These are phyloP conservation scores for Varanus salvator DNA, from an alignment of 2,113 vertebrate genomes.

Conservation along the genomic window DNA sequence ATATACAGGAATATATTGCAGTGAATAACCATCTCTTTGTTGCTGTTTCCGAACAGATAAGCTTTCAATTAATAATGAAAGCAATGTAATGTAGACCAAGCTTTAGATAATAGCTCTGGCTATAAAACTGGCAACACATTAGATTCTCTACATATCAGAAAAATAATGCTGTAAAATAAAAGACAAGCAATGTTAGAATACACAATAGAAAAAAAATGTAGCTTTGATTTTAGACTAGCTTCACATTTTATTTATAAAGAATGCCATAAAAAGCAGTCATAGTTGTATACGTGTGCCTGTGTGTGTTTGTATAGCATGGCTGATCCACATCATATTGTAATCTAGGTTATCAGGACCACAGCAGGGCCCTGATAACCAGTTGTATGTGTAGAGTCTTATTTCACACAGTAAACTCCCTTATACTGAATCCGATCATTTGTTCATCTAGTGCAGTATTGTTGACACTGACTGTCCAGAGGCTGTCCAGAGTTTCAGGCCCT, in stretches of 20 bases:
- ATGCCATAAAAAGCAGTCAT: background rate
- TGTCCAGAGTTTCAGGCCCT: too few species aligned
- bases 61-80: background rate
- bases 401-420: too few species aligned
- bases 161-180: slow-evolving; percentile 6
- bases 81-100: slow-evolving; percentile 1
- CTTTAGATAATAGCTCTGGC: slow-evolving; percentile 2
- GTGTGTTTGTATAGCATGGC: too few species aligned
- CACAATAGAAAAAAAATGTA: background rate
- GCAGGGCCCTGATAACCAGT: background rate
- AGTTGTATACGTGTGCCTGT: background rate
- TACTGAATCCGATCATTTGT: too few species aligned
- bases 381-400: too few species aligned
- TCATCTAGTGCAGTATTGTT: too few species aligned
- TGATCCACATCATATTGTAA: background rate
- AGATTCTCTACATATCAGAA: slow-evolving; percentile 15
- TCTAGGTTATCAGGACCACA: background rate
- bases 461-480: too few species aligned
- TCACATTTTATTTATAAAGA: background rate
- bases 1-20: background rate
- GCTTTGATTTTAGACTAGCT: slow-evolving; percentile 3
- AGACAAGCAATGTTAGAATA: background rate
- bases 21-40: slow-evolving; percentile 13
- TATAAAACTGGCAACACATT: background rate
- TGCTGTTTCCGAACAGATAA: slow-evolving; percentile 35